These are phyloP conservation scores for Drosophila biarmipes DNA, from an alignment of 1,140 invertebrate species.

Conservation along the genomic window DNA sequence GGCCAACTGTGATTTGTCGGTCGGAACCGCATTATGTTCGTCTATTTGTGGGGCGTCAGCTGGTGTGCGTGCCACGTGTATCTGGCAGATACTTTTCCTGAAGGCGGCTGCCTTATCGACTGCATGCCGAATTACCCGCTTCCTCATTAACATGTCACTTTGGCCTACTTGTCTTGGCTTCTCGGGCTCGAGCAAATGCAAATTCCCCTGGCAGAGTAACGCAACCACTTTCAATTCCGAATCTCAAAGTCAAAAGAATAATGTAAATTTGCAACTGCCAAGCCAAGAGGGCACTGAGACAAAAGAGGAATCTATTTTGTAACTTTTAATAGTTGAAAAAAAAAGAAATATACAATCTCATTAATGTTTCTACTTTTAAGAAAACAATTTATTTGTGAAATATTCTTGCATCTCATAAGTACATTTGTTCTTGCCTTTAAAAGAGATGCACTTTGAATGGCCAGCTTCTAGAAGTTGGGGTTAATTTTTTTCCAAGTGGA, in stretches of 20 bases:
- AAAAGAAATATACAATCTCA: no score
- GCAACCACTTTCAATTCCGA: conserved; percentile 23
- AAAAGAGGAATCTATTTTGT: background rate
- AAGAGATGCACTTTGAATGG: background rate
- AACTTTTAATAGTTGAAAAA: background rate
- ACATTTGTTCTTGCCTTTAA: background rate
- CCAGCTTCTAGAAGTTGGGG: background rate
- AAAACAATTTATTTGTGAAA: no score
- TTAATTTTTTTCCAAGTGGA: conserved; percentile 12
- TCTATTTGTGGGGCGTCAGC: conserved; percentile 47
- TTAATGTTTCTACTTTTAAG: no score
- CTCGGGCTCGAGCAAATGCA: conserved; percentile 28
- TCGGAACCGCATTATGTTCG: conserved; percentile 30
- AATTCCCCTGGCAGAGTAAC: conserved; percentile 36
- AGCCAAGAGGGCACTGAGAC: background rate
- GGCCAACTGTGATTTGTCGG: conserved; percentile 76
- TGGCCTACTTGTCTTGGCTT: conserved; percentile 64
- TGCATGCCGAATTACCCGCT: conserved; percentile 73
- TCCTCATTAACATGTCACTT: conserved; percentile 63
- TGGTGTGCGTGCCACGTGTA: conserved; percentile 62
- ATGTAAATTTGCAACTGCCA: conserved; percentile 1
- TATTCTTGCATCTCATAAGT: background rate
- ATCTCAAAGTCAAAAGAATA: conserved; percentile 31
- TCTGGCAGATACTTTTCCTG: conserved; percentile 24
- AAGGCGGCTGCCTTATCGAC: conserved; percentile 18